These are phyloP conservation scores for Aphaenogaster floridana DNA, from an alignment of 1,140 invertebrate species.

Conservation along the genomic window DNA sequence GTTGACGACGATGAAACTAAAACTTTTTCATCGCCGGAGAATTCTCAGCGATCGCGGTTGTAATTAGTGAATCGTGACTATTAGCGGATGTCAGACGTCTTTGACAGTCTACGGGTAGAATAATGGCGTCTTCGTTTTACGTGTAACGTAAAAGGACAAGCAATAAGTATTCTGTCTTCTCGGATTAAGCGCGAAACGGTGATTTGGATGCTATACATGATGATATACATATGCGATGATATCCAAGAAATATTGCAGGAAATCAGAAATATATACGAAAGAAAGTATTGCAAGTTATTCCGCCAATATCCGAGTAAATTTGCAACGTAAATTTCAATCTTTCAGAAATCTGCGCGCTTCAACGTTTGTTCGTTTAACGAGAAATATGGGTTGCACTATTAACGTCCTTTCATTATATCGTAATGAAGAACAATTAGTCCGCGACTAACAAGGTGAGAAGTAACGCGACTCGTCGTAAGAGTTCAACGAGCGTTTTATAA, in stretches of 20 bases:
- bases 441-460: background rate
- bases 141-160: background rate
- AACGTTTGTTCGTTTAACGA: background rate
- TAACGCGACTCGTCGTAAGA: slow-evolving; percentile 15
- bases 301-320: background rate
- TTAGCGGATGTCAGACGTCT: background rate
- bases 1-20: slow-evolving; percentile 12
- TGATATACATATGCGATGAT: background rate
- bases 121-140: slow-evolving; percentile 18
- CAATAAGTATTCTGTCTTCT: slow-evolving; percentile 7
- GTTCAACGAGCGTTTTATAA: slow-evolving; percentile 11
- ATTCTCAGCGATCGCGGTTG: slow-evolving; percentile 7
- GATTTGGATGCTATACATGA: background rate
- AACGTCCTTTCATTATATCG: slow-evolving; percentile 15
- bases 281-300: background rate
- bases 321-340: background rate
- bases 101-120: background rate
- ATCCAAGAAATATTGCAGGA: background rate
- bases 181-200: background rate
- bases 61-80: slow-evolving; percentile 29
- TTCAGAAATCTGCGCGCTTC: background rate
- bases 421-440: background rate
- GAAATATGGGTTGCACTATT: background rate
- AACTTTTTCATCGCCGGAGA: background rate
- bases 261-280: background rate